A percentile compares a stretch with the other conserved stretches of the same genome.
Evolutionary conservation across 2,797 vertebrate species (phyloP).

Genomic region (Syndactyla subalaris): DNA sequence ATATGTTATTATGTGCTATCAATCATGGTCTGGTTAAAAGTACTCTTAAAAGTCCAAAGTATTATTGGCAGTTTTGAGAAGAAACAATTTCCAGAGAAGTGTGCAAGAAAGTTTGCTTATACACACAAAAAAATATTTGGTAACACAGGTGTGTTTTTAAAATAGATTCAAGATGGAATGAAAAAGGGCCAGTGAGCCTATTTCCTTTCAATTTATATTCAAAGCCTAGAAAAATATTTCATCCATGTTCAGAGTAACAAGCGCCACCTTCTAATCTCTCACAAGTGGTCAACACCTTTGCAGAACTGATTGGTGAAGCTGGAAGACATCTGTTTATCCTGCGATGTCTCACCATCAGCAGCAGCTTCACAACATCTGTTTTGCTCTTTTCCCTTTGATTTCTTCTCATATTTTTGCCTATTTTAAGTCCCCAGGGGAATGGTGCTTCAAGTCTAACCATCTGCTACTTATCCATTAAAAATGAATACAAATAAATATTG

Average conservation of each 20-base stretch:
- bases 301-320: not conserved
- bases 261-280: not conserved
- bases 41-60: not conserved
- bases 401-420: not conserved
- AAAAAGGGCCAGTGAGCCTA: not conserved
- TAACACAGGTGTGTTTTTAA: not conserved
- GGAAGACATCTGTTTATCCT: not conserved
- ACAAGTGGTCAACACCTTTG: not conserved
- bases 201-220: slow-evolving; percentile 44
- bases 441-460: slow-evolving; percentile 29
- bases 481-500: slow-evolving; percentile 17
- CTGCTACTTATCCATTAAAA: slow-evolving; percentile 23
- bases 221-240: slow-evolving; percentile 40
- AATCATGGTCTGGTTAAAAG: not conserved
- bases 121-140: not conserved
- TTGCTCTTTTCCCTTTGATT: slow-evolving; percentile 9
- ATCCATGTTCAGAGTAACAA: slow-evolving; percentile 44
- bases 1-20: not conserved
- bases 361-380: slow-evolving; percentile 44
- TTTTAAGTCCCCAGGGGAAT: not conserved
- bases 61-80: not conserved
- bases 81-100: not conserved
- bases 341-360: not conserved
- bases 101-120: not conserved
- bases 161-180: not conserved